These are phyloP conservation scores for Euura lappo DNA, from an alignment of 1,140 invertebrate species.

Conservation along the genomic window DNA sequence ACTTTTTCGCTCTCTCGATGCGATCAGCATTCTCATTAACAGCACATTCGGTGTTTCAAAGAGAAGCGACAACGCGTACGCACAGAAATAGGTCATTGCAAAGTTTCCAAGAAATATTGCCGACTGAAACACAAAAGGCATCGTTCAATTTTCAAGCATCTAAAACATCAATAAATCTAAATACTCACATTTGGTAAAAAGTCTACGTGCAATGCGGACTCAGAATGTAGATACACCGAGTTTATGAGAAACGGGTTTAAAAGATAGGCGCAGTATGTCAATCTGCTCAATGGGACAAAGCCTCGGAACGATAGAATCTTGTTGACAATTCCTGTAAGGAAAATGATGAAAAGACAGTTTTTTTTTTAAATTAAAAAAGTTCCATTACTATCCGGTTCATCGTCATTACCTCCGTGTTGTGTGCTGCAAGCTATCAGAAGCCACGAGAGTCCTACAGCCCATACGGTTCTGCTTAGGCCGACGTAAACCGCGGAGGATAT, in stretches of 20 bases:
- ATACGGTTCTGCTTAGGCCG: conserved; percentile 53
- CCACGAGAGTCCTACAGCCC: conserved; percentile 61
- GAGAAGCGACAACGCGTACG: conserved; percentile 42
- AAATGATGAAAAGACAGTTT: not conserved
- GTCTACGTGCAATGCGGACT: conserved; percentile 38
- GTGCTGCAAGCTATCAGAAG: conserved; percentile 60
- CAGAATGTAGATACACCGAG: conserved; percentile 39
- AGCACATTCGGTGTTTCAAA: conserved; percentile 48
- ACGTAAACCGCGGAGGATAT: conserved; percentile 52
- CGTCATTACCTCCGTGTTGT: conserved; percentile 48
- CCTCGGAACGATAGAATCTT: conserved; percentile 53
- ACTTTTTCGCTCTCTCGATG: not conserved
- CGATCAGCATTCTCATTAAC: conserved; percentile 32
- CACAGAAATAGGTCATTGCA: conserved; percentile 36
- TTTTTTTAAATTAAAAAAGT: conserved; percentile 8
- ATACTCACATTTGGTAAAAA: conserved; percentile 46
- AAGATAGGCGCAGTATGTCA: conserved; percentile 61
- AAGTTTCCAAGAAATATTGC: conserved; percentile 34
- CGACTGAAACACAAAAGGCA: conserved; percentile 32
- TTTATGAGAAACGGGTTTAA: conserved; percentile 59
- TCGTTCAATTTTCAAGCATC: conserved; percentile 6
- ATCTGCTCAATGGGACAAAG: conserved; percentile 59
- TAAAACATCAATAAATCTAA: not conserved
- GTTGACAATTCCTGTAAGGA: conserved; percentile 49
- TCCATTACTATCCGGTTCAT: conserved; percentile 8